Percentiles rank a stretch among this genome's conserved stretches.
phyloP scores from a whole-genome alignment of 2,888 invertebrate genomes.

The Pseudococcus longispinus region DNA sequence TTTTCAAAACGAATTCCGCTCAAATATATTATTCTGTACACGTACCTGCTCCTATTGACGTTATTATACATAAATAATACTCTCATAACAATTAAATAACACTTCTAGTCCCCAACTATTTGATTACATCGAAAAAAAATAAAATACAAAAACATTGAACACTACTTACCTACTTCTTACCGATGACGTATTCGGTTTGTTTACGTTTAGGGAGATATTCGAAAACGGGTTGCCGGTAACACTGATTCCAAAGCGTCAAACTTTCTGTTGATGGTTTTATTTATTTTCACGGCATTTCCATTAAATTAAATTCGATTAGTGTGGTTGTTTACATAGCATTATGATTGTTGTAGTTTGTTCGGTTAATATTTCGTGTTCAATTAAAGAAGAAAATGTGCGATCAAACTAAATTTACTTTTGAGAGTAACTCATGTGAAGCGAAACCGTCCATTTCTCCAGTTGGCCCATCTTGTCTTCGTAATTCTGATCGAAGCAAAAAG shows the following conservation, averaged over 20 bases:
- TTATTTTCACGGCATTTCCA: slow-evolving; percentile 53
- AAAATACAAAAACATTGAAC: not conserved
- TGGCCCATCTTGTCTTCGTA: slow-evolving; percentile 58
- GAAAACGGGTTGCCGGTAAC: not conserved
- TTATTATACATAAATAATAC: too few relatives aligned
- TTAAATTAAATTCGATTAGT: slow-evolving; percentile 52
- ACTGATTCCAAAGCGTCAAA: slow-evolving; percentile 46
- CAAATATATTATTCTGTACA: too few relatives aligned
- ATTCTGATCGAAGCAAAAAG: slow-evolving; percentile 57
- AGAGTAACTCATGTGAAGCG: slow-evolving; percentile 43
- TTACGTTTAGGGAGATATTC: not conserved
- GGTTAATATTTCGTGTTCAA: slow-evolving; percentile 37
- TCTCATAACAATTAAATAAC: too few relatives aligned
- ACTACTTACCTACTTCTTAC: not conserved
- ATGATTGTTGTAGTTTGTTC: slow-evolving; percentile 51
- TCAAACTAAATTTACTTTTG: slow-evolving; percentile 48
- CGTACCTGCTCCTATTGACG: too few relatives aligned
- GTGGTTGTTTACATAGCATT: slow-evolving; percentile 47
- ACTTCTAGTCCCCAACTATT: too few relatives aligned
- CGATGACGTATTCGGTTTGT: not conserved
- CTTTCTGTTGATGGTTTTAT: slow-evolving; percentile 51
- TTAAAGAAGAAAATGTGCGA: slow-evolving; percentile 51
- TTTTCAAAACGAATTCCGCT: too few relatives aligned
- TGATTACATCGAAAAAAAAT: not conserved
- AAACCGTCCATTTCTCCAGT: slow-evolving; percentile 48